Evolutionary conservation across 2,113 vertebrate genomes (phyloP), one percentile per base, ranked within the genome.

Genomic region (Arizona elegans): DNA sequence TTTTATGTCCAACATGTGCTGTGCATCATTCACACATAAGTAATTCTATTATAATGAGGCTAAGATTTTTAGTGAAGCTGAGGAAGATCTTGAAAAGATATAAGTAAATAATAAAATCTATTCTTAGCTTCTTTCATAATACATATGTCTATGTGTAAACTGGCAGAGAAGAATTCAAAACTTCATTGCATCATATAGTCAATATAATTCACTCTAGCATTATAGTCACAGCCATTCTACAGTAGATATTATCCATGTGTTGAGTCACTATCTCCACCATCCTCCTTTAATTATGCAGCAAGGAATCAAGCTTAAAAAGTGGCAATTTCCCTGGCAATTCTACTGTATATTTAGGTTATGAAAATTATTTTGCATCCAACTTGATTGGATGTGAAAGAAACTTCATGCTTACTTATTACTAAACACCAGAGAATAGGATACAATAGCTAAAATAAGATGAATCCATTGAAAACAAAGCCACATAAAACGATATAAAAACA

Each of bases 1-100:
- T 93, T 95, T 94, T 94, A 88, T 1, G 8, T 33, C 33, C 7
- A 94, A 90, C 93, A 97, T 94, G 58, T 96, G 93, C 70, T 92
- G 15, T 86, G 91, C 11, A 95, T 95, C 96, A 92, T 93, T 96
- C 52, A 91, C 33, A 93, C 8, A 50, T 89, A 94, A 52, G 92
- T 88, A 94, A 75, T 24, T 92, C 59, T 65, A 8, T 92, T 94
- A 95, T 94, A 95, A 92, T 91, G 2, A 92, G 89, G 50, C 21
- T 92, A 93, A 75, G 11, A n/a, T 52, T 89, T 87, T 89, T 29
- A 2, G 15, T 94, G 94, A 87, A 95, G 95, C 88, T 50, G 2
- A 91, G 90, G 93, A 96, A 94, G 8, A 1, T 15, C 43, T 93
- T 59, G 88, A 89, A 10, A 0, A 95, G 92, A 43, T 43, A 55